Conservation (phyloP, 2,888 invertebrate genomes). For the Tiliacea aurago region DNA sequence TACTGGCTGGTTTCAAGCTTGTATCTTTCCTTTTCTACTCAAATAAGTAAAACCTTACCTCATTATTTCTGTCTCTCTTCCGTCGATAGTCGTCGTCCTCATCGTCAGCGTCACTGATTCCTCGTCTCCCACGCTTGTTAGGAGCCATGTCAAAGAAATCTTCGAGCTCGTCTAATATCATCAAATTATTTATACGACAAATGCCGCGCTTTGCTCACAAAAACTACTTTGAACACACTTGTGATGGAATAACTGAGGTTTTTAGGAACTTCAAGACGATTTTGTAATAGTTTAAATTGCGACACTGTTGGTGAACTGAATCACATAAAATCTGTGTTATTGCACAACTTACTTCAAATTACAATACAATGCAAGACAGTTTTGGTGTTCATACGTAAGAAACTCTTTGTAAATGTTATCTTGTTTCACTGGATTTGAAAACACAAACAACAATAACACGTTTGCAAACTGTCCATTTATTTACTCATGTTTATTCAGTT, state of each 20-base stretch:
- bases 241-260: slow-evolving; percentile 13
- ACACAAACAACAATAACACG: slow-evolving; percentile 43
- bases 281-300: slow-evolving; percentile 46
- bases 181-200: slow-evolving; percentile 74
- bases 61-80: slow-evolving; percentile 94
- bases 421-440: slow-evolving; percentile 30
- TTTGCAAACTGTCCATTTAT: slow-evolving; percentile 15
- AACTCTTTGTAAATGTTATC: background rate
- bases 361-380: slow-evolving; percentile 3
- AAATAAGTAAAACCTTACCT: slow-evolving; percentile 84
- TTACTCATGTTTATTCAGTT: slow-evolving; percentile 19
- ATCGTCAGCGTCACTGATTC: slow-evolving; percentile 91
- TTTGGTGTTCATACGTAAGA: background rate
- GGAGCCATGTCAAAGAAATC: slow-evolving; percentile 83
- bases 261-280: slow-evolving; percentile 13
- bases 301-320: slow-evolving; percentile 43
- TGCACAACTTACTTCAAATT: slow-evolving; percentile 12
- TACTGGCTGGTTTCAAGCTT: background rate
- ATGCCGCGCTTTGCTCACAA: slow-evolving; percentile 44
- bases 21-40: background rate
- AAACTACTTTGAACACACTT: slow-evolving; percentile 15
- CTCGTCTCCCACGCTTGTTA: slow-evolving; percentile 81
- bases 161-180: slow-evolving; percentile 80
- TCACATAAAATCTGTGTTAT: slow-evolving; percentile 17
- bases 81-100: slow-evolving; percentile 94